These are phyloP conservation scores for Madoqua kirkii DNA, from an alignment of 2,113 vertebrate species.

Conservation along the genomic window DNA sequence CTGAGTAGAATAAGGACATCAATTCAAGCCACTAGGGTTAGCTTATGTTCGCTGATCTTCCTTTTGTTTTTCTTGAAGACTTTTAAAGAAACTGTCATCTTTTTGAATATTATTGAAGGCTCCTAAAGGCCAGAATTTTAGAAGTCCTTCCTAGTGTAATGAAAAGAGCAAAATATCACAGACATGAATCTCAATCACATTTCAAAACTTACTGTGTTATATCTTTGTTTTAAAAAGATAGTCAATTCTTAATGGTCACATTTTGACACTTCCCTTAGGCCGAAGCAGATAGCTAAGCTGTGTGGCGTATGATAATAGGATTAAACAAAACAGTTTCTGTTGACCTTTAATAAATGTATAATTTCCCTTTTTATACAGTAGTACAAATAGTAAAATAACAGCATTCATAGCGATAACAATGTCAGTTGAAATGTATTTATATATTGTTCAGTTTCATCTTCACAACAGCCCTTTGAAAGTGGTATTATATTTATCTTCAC, in stretches of 20 bases:
- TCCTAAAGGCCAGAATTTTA: slow-evolving; percentile 13
- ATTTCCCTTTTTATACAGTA: neutral
- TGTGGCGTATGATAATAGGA: neutral
- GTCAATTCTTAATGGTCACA: neutral
- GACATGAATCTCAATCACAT: neutral
- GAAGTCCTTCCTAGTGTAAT: neutral
- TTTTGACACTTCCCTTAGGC: slow-evolving; percentile 28
- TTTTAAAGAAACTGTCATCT: neutral
- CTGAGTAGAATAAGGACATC: neutral
- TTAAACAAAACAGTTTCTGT: neutral
- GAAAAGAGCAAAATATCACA: slow-evolving; percentile 16
- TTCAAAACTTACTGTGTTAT: neutral
- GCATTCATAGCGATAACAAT: neutral
- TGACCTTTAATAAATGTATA: slow-evolving; percentile 1
- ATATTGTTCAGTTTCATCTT: neutral
- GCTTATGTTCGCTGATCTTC: neutral
- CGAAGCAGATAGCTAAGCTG: slow-evolving; percentile 1
- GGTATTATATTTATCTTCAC: neutral
- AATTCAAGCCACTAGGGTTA: neutral
- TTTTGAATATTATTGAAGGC: neutral
- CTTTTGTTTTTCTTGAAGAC: slow-evolving; percentile 31
- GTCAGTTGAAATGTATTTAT: neutral
- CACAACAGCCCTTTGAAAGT: neutral
- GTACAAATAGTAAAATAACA: neutral
- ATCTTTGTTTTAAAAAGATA: slow-evolving; percentile 38